These are phyloP conservation scores for Agrilus cyanescens DNA, from an alignment of 2,888 invertebrate species.

Conservation along the genomic window DNA sequence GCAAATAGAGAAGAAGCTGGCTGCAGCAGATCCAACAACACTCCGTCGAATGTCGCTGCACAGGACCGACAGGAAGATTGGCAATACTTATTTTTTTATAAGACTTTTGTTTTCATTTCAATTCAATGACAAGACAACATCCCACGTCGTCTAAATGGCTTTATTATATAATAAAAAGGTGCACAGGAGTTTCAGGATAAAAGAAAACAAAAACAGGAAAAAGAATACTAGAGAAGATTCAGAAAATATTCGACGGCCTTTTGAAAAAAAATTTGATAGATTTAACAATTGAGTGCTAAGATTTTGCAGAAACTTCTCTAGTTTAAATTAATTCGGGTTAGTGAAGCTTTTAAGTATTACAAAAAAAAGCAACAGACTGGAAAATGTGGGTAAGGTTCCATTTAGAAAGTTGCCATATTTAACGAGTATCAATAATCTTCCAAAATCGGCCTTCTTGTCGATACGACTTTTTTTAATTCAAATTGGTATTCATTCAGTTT, in stretches of 20 bases:
- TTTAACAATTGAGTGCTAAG: too few relatives aligned
- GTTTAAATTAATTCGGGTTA: too few relatives aligned
- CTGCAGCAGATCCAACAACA: constrained; percentile 30
- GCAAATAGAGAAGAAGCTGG: constrained; percentile 22
- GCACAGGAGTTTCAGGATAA: constrained; percentile 3
- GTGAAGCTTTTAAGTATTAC: too few relatives aligned
- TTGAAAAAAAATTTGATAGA: too few relatives aligned
- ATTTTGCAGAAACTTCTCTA: too few relatives aligned
- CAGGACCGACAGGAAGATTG: constrained; percentile 26
- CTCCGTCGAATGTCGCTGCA: constrained; percentile 22
- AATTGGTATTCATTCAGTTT: background rate
- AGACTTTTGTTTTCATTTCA: constrained; percentile 3
- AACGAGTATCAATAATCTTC: constrained; percentile 30
- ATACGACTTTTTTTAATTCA: background rate
- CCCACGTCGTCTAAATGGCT: constrained; percentile 2
- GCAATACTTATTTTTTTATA: too few relatives aligned
- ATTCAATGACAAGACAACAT: constrained; percentile 21
- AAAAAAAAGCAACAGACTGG: background rate
- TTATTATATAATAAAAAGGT: constrained; percentile 3
- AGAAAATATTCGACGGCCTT: too few relatives aligned
- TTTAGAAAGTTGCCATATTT: constrained; percentile 27
- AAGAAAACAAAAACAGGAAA: constrained; percentile 3
- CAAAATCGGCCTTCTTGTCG: constrained; percentile 32
- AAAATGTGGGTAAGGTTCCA: constrained; percentile 11
- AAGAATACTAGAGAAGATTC: too few relatives aligned